Conservation (phyloP, 2,888 invertebrate genomes). For the Steinernema hermaphroditum region DNA sequence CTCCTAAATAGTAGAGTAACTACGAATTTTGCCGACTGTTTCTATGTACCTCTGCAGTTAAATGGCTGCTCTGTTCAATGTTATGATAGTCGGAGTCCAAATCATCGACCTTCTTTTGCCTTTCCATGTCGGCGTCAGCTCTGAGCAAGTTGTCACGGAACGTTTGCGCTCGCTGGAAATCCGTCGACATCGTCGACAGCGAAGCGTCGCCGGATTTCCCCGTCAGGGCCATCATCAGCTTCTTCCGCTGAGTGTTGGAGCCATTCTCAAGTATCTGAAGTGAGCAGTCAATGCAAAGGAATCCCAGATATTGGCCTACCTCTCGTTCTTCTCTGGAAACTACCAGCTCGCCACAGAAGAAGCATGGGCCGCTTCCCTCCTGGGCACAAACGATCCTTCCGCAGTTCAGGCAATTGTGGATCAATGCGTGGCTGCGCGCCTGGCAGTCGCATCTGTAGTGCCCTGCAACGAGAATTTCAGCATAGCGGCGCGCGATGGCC, state of each 20-base stretch:
- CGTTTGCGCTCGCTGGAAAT: slow-evolving; percentile 35
- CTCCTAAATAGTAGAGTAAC: slow-evolving; percentile 40
- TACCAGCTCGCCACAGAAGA: slow-evolving; percentile 86
- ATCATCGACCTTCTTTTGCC: slow-evolving; percentile 54
- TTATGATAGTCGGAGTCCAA: slow-evolving; percentile 60
- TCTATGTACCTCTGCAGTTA: slow-evolving; percentile 73
- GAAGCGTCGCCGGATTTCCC: slow-evolving; percentile 19
- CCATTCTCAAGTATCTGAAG: slow-evolving; percentile 36
- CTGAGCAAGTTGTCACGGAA: slow-evolving; percentile 42
- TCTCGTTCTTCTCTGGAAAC: slow-evolving; percentile 61
- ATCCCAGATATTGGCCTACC: slow-evolving; percentile 41
- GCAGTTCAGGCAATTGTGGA: slow-evolving; percentile 90
- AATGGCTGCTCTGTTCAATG: slow-evolving; percentile 76
- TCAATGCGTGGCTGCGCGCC: slow-evolving; percentile 82
- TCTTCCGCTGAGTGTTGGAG: slow-evolving; percentile 32
- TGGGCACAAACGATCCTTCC: slow-evolving; percentile 86
- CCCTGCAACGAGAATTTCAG: slow-evolving; percentile 70
- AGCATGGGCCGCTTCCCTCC: slow-evolving; percentile 94
- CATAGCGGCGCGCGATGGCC: not conserved
- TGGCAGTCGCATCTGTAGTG: slow-evolving; percentile 88
- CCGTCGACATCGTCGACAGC: slow-evolving; percentile 27
- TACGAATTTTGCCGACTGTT: not conserved
- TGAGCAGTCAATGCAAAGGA: slow-evolving; percentile 64
- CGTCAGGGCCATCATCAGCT: slow-evolving; percentile 6
- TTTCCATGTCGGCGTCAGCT: slow-evolving; percentile 44